These are phyloP conservation scores for Oreamnos americanus DNA, from an alignment of 2,113 vertebrate genomes.

Conservation along the genomic window DNA sequence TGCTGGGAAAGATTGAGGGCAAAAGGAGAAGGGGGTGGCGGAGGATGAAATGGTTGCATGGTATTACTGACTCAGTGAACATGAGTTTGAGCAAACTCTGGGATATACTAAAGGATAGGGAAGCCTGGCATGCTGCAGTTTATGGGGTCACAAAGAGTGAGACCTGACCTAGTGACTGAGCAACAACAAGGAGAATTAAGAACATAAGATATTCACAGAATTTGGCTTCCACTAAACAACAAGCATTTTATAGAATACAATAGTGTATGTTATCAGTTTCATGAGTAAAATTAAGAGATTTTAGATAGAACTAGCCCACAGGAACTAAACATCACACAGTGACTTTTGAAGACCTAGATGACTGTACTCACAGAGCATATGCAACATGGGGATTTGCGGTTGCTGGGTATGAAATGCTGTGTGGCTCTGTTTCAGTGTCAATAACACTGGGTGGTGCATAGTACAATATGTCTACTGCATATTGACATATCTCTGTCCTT, in stretches of 20 bases:
- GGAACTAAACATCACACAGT: background rate
- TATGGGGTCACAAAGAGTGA: background rate
- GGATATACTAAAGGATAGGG: background rate
- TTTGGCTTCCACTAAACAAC: background rate
- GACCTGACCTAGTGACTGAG: background rate
- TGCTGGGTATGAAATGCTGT: background rate
- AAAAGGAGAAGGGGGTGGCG: background rate
- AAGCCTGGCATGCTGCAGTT: background rate
- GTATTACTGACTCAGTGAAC: background rate
- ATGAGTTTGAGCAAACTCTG: background rate
- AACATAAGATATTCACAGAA: background rate
- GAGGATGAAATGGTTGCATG: background rate
- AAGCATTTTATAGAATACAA: background rate
- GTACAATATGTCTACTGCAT: background rate
- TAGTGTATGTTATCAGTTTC: fast-evolving
- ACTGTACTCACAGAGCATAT: background rate
- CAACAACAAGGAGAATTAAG: background rate
- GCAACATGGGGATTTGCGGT: background rate
- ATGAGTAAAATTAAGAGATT: background rate
- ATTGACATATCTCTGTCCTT: background rate
- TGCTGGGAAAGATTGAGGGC: background rate
- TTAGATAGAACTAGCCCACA: background rate
- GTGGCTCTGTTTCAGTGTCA: background rate
- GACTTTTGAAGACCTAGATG: background rate
- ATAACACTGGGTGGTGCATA: background rate